Percentiles rank a stretch among this genome's conserved stretches.
phyloP scores from a whole-genome alignment of 1,140 invertebrate genomes.

The Micrasema minimum region DNA sequence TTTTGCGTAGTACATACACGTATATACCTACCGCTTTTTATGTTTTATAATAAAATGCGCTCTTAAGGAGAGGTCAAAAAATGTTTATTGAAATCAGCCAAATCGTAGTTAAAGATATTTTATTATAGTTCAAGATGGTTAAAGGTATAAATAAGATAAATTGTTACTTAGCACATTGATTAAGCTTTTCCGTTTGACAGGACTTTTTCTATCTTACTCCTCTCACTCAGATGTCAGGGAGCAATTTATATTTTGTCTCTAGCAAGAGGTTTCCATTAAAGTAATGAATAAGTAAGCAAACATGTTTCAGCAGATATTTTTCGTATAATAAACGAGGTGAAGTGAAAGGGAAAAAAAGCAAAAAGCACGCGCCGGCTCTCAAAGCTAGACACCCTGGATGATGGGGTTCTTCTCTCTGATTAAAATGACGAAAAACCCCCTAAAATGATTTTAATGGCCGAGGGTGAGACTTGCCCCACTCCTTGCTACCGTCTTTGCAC shows the following conservation, averaged over 20 bases:
- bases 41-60: too few species aligned
- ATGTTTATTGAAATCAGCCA: too few species aligned
- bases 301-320: constrained; percentile 51
- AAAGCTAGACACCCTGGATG: constrained; percentile 36
- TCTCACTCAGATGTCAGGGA: constrained; percentile 23
- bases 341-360: constrained; percentile 39
- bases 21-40: too few species aligned
- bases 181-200: not conserved
- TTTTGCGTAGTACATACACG: too few species aligned
- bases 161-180: too few species aligned
- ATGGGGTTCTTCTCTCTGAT: constrained; percentile 50
- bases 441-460: constrained; percentile 47
- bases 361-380: constrained; percentile 48
- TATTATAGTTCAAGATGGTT: too few species aligned
- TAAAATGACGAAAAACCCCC: constrained; percentile 47
- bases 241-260: constrained; percentile 42
- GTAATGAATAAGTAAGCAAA: constrained; percentile 52
- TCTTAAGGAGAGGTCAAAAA: too few species aligned
- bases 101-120: too few species aligned
- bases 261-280: constrained; percentile 48
- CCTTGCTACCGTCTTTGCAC: not conserved
- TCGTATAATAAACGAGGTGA: constrained; percentile 42
- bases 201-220: constrained; percentile 6
- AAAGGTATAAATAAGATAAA: too few species aligned
- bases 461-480: not conserved